Evolutionary conservation across 1,140 invertebrate species (phyloP).

Genomic region (Heliconius eleuchia): DNA sequence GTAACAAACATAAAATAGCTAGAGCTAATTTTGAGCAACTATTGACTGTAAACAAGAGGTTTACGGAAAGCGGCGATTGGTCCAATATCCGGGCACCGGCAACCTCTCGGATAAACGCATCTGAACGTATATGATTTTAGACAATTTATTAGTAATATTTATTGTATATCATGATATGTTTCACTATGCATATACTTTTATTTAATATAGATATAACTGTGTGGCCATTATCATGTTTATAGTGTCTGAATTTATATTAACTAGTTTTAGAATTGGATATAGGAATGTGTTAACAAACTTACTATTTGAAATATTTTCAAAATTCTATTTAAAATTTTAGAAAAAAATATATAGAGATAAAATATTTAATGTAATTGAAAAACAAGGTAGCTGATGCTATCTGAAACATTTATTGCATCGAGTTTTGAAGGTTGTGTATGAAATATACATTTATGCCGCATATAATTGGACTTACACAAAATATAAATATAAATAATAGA

Average conservation of each 20-base stretch:
- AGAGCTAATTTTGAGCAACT: constrained; percentile 75
- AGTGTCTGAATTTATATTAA: not conserved
- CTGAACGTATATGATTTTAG: constrained; percentile 46
- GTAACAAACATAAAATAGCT: constrained; percentile 72
- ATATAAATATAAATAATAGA: constrained; percentile 36
- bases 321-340: not conserved
- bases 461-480: constrained; percentile 35
- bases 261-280: not conserved
- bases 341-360: not conserved
- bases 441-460: constrained; percentile 39
- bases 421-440: constrained; percentile 25
- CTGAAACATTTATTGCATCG: constrained; percentile 34
- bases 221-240: not conserved
- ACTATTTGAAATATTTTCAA: not conserved
- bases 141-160: not conserved
- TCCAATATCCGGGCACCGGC: constrained; percentile 61
- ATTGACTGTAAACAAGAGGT: constrained; percentile 62
- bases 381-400: constrained; percentile 29
- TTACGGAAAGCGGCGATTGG: constrained; percentile 70
- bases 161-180: constrained; percentile 27
- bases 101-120: constrained; percentile 52
- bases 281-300: not conserved
- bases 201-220: not conserved
- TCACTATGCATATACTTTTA: not conserved
- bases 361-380: constrained; percentile 16